A percentile compares a stretch with the other conserved stretches of the same genome.
These are phyloP conservation scores for Blastobasis lacticolella DNA, from an alignment of 2,888 invertebrate genomes.

Conservation along the genomic window DNA sequence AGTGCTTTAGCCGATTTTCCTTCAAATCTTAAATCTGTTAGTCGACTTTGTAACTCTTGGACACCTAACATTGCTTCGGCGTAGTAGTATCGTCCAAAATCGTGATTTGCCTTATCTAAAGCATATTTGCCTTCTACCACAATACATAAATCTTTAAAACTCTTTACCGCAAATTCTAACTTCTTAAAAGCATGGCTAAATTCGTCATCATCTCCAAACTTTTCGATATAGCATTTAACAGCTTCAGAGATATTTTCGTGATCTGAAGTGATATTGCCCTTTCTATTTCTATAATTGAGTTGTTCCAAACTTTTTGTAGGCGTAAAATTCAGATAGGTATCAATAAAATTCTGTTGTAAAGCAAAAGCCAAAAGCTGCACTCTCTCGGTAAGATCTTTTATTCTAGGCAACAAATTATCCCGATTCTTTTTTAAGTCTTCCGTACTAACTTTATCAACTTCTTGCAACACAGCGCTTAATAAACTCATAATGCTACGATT, in stretches of 20 bases:
- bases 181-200: slow-evolving; percentile 42
- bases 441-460: slow-evolving; percentile 43
- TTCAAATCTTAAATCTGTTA: slow-evolving; percentile 42
- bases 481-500: slow-evolving; percentile 43
- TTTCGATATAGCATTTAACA: slow-evolving; percentile 28
- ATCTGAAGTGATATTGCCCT: slow-evolving; percentile 41
- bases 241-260: slow-evolving; percentile 30
- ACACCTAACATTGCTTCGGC: slow-evolving; percentile 45
- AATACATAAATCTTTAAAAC: slow-evolving; percentile 39
- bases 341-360: slow-evolving; percentile 54
- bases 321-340: slow-evolving; percentile 48
- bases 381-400: slow-evolving; percentile 51
- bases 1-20: slow-evolving; percentile 44
- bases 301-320: slow-evolving; percentile 59
- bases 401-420: slow-evolving; percentile 36
- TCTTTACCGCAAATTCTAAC: slow-evolving; percentile 30
- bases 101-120: slow-evolving; percentile 51
- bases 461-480: slow-evolving; percentile 50
- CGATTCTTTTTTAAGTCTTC: slow-evolving; percentile 47
- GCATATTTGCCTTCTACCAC: slow-evolving; percentile 44
- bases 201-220: slow-evolving; percentile 32
- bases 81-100: slow-evolving; percentile 51
- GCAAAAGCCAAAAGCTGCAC: slow-evolving; percentile 55
- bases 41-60: slow-evolving; percentile 33
- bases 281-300: slow-evolving; percentile 52